Percentiles rank a stretch among this genome's conserved stretches.
Conservation (phyloP, 2,888 invertebrate species). For the Cantharis rustica region DNA sequence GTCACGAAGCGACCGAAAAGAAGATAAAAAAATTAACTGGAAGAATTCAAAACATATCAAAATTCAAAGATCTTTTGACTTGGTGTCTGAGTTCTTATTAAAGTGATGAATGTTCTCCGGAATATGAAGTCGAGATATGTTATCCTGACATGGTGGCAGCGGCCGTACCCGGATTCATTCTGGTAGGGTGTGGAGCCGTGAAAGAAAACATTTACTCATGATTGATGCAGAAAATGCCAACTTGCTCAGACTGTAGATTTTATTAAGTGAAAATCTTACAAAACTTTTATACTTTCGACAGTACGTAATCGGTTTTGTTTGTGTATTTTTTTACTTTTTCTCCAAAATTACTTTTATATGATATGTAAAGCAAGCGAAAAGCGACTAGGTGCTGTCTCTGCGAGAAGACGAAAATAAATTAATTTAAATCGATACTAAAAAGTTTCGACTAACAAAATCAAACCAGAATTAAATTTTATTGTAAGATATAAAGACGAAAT, state of each 20-base stretch:
- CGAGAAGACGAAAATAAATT: not conserved
- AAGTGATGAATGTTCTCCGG: slow-evolving; percentile 27
- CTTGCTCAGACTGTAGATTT: slow-evolving; percentile 19
- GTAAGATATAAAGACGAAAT: not conserved
- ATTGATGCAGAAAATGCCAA: slow-evolving; percentile 25
- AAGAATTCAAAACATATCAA: slow-evolving; percentile 12
- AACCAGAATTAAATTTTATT: not conserved
- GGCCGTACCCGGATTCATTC: slow-evolving; percentile 13
- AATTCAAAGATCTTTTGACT: slow-evolving; percentile 24
- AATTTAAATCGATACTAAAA: not conserved
- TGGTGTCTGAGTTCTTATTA: slow-evolving; percentile 22
- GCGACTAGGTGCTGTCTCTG: too few species aligned
- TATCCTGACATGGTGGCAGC: slow-evolving; percentile 19
- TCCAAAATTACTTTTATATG: not conserved
- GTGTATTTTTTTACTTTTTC: not conserved
- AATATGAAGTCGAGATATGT: slow-evolving; percentile 28
- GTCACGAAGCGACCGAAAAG: not conserved
- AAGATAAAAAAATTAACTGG: not conserved
- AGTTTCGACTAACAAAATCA: not conserved
- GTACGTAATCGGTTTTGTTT: not conserved
- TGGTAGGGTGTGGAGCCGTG: slow-evolving; percentile 19
- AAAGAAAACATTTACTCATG: slow-evolving; percentile 27
- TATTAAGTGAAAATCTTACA: slow-evolving; percentile 18
- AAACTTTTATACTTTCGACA: slow-evolving; percentile 1
- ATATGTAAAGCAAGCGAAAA: not conserved